phyloP scores from a whole-genome alignment of 2,113 vertebrate genomes.

The Tachycineta bicolor region DNA sequence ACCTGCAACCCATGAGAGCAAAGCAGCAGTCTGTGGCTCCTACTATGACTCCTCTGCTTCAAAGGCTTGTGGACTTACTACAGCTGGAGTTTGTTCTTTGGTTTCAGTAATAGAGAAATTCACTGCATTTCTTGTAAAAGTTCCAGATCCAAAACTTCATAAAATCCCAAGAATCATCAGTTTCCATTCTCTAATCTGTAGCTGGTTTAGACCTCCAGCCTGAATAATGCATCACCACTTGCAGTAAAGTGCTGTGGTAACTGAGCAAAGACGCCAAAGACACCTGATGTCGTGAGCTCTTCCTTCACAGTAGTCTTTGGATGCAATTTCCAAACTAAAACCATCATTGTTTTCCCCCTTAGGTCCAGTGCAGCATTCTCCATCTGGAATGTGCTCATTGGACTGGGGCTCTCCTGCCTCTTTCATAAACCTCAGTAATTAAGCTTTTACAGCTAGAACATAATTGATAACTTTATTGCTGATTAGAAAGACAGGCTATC shows the following conservation, averaged over 20 bases:
- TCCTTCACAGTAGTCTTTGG: background rate
- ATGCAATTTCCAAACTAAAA: background rate
- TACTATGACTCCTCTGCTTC: background rate
- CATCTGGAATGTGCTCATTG: conserved; percentile 19
- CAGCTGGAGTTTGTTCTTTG: background rate
- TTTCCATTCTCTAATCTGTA: background rate
- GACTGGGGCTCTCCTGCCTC: conserved; percentile 16
- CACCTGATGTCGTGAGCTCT: background rate
- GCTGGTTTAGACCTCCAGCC: background rate
- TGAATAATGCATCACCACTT: background rate
- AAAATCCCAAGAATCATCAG: background rate
- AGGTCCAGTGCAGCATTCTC: background rate
- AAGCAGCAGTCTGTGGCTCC: background rate
- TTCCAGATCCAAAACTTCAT: background rate
- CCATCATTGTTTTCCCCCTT: background rate
- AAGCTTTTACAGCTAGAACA: conserved; percentile 36
- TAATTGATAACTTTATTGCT: conserved; percentile 54
- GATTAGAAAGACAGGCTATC: background rate
- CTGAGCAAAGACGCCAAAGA: background rate
- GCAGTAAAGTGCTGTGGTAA: background rate
- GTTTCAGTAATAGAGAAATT: background rate
- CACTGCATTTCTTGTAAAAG: background rate
- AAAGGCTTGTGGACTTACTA: background rate
- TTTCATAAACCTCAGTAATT: conserved; percentile 47
- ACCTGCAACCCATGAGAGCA: background rate